These are phyloP conservation scores for Aphelinus atriplicis DNA, from an alignment of 1,140 invertebrate species.

Conservation along the genomic window DNA sequence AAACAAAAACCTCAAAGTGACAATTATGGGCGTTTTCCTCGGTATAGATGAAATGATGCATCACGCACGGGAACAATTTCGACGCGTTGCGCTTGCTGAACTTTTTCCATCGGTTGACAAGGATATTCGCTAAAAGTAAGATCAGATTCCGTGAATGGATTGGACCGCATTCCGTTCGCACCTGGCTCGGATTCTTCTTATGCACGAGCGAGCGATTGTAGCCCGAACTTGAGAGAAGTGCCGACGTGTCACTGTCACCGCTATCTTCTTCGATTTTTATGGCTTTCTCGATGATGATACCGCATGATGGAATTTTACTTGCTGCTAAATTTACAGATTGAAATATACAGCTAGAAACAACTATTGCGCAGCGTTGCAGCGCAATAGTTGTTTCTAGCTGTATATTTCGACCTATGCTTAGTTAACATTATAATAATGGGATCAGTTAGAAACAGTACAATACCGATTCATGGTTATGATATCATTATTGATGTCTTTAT, in stretches of 20 bases:
- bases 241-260: neutral
- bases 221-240: neutral
- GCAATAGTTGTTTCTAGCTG: too few relatives aligned
- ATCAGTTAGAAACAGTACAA: too few relatives aligned
- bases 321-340: neutral
- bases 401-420: too few relatives aligned
- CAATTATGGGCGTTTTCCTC: too few relatives aligned
- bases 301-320: neutral
- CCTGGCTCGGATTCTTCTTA: slow-evolving; percentile 60
- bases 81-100: neutral
- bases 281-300: slow-evolving; percentile 1
- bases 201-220: slow-evolving; percentile 6
- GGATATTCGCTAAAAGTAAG: slow-evolving; percentile 29
- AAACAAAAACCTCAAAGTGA: too few relatives aligned
- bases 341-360: neutral
- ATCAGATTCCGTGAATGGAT: slow-evolving; percentile 63
- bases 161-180: slow-evolving; percentile 65
- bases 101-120: slow-evolving; percentile 7
- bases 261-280: neutral
- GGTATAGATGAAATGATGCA: too few relatives aligned
- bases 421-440: too few relatives aligned
- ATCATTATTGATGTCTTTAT: too few relatives aligned
- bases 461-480: too few relatives aligned
- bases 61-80: neutral
- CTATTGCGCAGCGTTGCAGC: too few relatives aligned